Evolutionary conservation across 2,797 vertebrate genomes (phyloP).

Genomic region (Tiaroga cobitis): DNA sequence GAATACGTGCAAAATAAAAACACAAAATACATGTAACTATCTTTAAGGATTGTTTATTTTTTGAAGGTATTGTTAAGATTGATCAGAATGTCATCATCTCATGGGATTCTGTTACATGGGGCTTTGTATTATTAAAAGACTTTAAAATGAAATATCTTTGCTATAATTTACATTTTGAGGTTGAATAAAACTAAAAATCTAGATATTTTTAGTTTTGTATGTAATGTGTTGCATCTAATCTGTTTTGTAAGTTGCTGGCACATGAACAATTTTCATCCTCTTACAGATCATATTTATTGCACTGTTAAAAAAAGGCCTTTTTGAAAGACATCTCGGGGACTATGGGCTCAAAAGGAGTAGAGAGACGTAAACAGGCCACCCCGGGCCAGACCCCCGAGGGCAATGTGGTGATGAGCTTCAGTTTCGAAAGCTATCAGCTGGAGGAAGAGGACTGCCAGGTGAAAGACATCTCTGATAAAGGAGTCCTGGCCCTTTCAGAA

Average conservation of each 20-base stretch:
- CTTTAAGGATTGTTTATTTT: background rate
- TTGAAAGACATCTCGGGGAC: slow-evolving; percentile 25
- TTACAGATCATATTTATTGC: slow-evolving; percentile 36
- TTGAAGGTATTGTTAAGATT: background rate
- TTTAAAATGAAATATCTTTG: background rate
- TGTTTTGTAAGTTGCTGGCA: slow-evolving; percentile 3
- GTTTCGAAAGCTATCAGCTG: slow-evolving; percentile 92
- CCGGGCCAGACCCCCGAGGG: slow-evolving; percentile 75
- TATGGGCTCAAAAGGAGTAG: slow-evolving; percentile 84
- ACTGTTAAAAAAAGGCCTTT: slow-evolving; percentile 29
- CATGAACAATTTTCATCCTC: background rate
- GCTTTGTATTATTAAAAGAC: background rate
- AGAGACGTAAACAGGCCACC: slow-evolving; percentile 82
- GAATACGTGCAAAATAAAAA: background rate
- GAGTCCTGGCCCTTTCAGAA: slow-evolving; percentile 84
- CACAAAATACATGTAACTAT: background rate
- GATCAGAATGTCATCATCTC: background rate
- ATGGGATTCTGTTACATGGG: background rate
- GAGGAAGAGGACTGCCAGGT: slow-evolving; percentile 85
- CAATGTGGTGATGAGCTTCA: slow-evolving; percentile 90
- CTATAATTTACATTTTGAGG: too few relatives aligned
- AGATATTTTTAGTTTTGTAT: background rate
- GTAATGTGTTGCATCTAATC: background rate
- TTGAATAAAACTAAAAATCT: background rate
- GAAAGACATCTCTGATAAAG: slow-evolving; percentile 83